phyloP scores from a whole-genome alignment of 2,797 vertebrate species.

The Oreortyx pictus region DNA sequence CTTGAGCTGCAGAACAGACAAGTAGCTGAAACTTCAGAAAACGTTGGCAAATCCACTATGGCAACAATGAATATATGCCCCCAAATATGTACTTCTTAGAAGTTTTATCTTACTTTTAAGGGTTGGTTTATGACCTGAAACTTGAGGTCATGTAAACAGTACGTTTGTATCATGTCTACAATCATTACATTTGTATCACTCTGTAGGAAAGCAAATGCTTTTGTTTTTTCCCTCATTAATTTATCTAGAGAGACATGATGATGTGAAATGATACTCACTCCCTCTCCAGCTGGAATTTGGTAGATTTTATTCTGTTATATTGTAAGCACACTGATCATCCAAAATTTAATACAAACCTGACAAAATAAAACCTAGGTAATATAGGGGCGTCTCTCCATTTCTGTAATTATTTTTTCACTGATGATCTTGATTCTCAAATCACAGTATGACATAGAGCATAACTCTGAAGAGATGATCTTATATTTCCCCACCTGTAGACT shows the following conservation, averaged over 20 bases:
- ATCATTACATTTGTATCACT: not conserved
- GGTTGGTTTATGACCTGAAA: slow-evolving; percentile 9
- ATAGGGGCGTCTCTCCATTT: not conserved
- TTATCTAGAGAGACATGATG: not conserved
- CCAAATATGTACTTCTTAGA: not conserved
- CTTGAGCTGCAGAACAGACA: not conserved
- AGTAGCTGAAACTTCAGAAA: not conserved
- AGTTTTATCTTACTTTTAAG: not conserved
- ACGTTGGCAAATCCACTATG: not conserved
- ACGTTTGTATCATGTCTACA: not conserved
- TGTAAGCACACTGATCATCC: not conserved
- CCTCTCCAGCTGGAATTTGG: not conserved
- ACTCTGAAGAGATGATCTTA: not conserved
- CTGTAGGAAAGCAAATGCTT: not conserved
- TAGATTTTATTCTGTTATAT: not conserved
- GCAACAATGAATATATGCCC: not conserved
- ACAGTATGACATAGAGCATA: not conserved
- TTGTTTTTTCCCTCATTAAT: not conserved
- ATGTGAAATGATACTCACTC: not conserved
- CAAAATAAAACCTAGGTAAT: not conserved
- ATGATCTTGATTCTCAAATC: not conserved
- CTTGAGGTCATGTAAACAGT: not conserved
- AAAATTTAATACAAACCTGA: not conserved
- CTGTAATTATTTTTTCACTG: not conserved
- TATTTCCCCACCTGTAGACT: not conserved